phyloP scores from a whole-genome alignment of 2,797 vertebrate genomes.

The Steatocranus sp. region DNA sequence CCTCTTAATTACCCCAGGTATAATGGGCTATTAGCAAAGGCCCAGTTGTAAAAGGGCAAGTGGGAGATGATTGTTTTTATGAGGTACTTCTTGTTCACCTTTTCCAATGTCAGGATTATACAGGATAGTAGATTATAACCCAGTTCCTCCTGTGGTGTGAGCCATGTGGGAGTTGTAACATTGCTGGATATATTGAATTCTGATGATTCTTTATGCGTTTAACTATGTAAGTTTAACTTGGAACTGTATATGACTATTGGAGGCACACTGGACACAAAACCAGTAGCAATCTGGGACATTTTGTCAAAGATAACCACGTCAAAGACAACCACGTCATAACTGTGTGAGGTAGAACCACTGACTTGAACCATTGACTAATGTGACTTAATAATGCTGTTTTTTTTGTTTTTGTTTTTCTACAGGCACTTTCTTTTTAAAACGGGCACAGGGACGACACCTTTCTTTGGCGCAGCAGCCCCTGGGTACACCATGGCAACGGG shows the following conservation, averaged over 20 bases:
- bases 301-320: neutral
- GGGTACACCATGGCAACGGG: conserved; percentile 99
- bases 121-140: conserved; percentile 33
- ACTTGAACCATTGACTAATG: neutral
- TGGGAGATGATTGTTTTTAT: conserved; percentile 73
- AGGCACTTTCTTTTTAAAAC: conserved; percentile 99
- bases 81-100: conserved; percentile 65
- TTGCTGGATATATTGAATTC: neutral
- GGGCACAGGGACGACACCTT: conserved; percentile 94
- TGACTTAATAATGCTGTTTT: neutral
- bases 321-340: neutral
- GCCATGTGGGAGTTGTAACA: neutral
- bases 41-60: conserved; percentile 71
- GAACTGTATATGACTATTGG: neutral
- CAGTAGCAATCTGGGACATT: neutral
- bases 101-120: conserved; percentile 54
- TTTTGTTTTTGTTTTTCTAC: conserved; percentile 17
- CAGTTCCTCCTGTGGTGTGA: neutral
- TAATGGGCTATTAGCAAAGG: conserved; percentile 74
- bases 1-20: conserved; percentile 77
- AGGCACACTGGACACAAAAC: neutral
- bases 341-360: neutral
- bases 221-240: neutral
- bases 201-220: neutral
- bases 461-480: conserved; percentile 95